Evolutionary conservation across 2,888 invertebrate genomes (phyloP).

Genomic region (Clivina fossor): DNA sequence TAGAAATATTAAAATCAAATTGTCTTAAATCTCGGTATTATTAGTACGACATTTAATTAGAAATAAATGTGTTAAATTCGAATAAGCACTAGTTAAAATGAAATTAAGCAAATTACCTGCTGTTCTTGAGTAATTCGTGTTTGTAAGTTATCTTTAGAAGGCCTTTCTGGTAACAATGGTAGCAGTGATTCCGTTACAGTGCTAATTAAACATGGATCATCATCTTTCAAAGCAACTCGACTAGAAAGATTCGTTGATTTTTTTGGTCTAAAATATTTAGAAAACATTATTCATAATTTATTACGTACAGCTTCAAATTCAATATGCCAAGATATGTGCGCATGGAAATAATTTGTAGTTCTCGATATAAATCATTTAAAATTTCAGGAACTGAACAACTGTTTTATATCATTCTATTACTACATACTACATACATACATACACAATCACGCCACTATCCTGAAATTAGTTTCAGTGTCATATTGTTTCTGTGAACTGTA

Average conservation of each 20-base stretch:
- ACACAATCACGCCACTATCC: background rate
- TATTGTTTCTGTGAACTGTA: background rate
- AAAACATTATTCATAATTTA: background rate
- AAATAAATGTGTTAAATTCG: too few species aligned
- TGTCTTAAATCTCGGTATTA: too few species aligned
- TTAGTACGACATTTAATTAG: too few species aligned
- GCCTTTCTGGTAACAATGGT: constrained; percentile 47
- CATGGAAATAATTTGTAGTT: background rate
- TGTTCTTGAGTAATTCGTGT: constrained; percentile 38
- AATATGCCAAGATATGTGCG: background rate
- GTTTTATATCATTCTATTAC: background rate
- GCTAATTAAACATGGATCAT: constrained; percentile 54
- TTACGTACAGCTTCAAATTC: background rate
- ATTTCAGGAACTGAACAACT: background rate
- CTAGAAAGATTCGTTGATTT: constrained; percentile 32
- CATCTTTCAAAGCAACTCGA: constrained; percentile 44
- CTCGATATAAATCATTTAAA: background rate
- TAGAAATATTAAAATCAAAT: too few species aligned
- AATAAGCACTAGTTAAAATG: too few species aligned
- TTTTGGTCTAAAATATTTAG: constrained; percentile 35
- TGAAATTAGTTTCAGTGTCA: background rate
- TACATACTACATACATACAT: background rate
- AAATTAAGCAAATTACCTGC: constrained; percentile 35
- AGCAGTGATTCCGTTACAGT: constrained; percentile 51
- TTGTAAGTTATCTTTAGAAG: constrained; percentile 27